phyloP scores from a whole-genome alignment of 2,113 vertebrate genomes.

The Pyxicephalus adspersus region DNA sequence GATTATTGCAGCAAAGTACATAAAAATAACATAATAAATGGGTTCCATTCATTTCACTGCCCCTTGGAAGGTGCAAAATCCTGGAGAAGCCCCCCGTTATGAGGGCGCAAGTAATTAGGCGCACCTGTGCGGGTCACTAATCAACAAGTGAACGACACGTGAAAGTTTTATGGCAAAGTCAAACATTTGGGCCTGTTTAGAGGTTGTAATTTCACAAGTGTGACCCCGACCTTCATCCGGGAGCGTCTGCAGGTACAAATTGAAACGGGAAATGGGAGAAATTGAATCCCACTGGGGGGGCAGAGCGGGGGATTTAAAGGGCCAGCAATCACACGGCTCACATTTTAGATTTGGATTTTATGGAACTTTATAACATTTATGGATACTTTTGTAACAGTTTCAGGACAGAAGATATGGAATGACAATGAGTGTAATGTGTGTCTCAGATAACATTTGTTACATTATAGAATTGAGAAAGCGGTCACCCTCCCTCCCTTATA shows the following conservation, averaged over 20 bases:
- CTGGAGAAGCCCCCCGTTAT: background rate
- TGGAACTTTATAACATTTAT: background rate
- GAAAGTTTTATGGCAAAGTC: constrained; percentile 30
- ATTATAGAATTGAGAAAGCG: background rate
- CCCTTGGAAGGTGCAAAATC: constrained; percentile 8
- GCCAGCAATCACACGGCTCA: constrained; percentile 9
- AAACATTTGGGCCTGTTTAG: constrained; percentile 32
- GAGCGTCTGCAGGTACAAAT: background rate
- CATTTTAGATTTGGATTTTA: no score
- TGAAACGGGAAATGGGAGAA: constrained; percentile 24
- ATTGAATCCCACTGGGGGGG: background rate
- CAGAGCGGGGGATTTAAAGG: background rate
- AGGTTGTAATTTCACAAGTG: constrained; percentile 29
- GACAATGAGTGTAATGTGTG: background rate
- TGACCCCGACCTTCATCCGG: constrained; percentile 32
- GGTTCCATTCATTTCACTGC: constrained; percentile 39
- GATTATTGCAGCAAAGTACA: background rate
- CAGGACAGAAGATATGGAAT: background rate
- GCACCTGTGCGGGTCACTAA: constrained; percentile 34
- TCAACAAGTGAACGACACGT: background rate
- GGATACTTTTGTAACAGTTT: background rate
- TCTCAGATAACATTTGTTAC: background rate
- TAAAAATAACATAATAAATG: constrained; percentile 38
- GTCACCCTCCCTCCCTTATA: no score
- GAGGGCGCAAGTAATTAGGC: constrained; percentile 15